These are phyloP conservation scores for Trichogramma dendrolimi DNA, from an alignment of 2,888 invertebrate species.

Conservation along the genomic window DNA sequence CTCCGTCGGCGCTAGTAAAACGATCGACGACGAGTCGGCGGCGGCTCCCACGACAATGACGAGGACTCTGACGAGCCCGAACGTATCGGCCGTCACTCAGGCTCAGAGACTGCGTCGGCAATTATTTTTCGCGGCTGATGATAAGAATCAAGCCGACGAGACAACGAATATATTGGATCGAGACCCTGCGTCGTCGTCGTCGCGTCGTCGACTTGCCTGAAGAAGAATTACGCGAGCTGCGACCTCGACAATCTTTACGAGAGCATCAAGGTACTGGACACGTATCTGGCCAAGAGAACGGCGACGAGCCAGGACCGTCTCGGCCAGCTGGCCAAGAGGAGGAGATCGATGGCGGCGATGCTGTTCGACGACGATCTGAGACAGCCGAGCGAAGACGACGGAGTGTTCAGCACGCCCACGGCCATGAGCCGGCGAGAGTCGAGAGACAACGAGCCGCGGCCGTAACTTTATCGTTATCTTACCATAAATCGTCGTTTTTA, in stretches of 20 bases:
- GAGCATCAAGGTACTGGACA: conserved; percentile 42
- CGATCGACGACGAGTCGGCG: no score
- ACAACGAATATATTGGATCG: conserved; percentile 31
- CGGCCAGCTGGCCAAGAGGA: background rate
- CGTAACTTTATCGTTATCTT: background rate
- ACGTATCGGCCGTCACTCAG: no score
- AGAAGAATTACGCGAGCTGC: conserved; percentile 32
- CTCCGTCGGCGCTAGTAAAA: no score
- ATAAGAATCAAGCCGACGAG: conserved; percentile 41
- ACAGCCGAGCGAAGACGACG: background rate
- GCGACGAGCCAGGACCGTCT: background rate
- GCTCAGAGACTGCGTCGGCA: no score
- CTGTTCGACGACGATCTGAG: conserved; percentile 14
- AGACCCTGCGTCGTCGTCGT: conserved; percentile 6
- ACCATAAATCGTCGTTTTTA: no score
- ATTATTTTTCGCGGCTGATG: no score
- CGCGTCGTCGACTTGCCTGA: conserved; percentile 7
- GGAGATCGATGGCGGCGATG: conserved; percentile 11
- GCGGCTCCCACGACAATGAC: no score
- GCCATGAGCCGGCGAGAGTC: background rate
- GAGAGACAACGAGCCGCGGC: background rate
- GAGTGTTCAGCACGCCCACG: background rate
- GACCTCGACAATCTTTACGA: conserved; percentile 43
- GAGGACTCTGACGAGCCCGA: no score
- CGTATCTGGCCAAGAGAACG: conserved; percentile 36